Evolutionary conservation across 1,140 invertebrate species (phyloP), one percentile per base, ranked within the genome.

Genomic region (Chlorops oryzae): DNA sequence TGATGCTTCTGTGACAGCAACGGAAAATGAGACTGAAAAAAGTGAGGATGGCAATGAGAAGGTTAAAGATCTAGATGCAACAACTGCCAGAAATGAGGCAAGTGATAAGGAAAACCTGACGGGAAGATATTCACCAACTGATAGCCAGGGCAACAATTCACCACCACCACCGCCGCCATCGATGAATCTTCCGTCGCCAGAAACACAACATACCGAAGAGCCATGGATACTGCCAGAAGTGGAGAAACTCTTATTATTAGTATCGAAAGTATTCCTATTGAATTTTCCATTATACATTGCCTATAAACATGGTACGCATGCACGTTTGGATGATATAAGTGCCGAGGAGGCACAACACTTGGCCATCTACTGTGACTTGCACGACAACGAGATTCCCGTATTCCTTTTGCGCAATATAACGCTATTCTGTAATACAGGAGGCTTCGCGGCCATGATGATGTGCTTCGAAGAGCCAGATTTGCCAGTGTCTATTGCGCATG

Each of bases 271-370:
- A 48, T 90, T 90, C 73, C 74, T 89, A 50, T 77, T 89, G 47
- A 93, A 93, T 72, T 96, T 94, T 75, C 92, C 92, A 18, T 76
- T 92, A 10, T 96, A 96, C 72, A 81, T 92, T 67, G 90, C 90
- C 37, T 91, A 90, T 74, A 95, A 95, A 73, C 90, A 94, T 68
- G 82, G 81, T 38, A 77, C 83, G 53, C 80, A 87, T 52, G 79
- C 81, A 42, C 83, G 87, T 52, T 68, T 87, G 32, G 87, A 89
- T 73, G 87, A 90, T 62, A 72, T 90, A 5, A 82, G 83, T 34
- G 81, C 84, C 44, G 83, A 87, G 63, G 88, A 90, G 73, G 84
- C 85, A 52, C 81, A 83, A 59, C 82, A 80, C 62, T 73, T 90
- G 54, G 87, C 84, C 70, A 80, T 82, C 55, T 94, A 88, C 70